These are phyloP conservation scores for Microtus pennsylvanicus DNA, from an alignment of 2,113 vertebrate genomes.

Conservation along the genomic window DNA sequence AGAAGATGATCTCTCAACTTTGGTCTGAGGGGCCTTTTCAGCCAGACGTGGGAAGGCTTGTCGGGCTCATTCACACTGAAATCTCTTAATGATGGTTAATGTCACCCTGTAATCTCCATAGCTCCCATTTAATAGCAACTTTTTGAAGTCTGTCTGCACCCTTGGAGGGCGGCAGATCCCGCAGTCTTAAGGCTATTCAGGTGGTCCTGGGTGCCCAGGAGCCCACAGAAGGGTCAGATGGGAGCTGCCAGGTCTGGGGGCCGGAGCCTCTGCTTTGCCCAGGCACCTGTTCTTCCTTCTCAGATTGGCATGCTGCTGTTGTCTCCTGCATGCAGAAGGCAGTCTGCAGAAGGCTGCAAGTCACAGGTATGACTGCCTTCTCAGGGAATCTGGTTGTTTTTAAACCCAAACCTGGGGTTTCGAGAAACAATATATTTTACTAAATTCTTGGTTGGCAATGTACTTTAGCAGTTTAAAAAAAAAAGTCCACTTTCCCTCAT, in stretches of 20 bases:
- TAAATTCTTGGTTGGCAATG: not conserved
- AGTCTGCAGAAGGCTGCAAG: no score
- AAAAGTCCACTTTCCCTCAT: not conserved
- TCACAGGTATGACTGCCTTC: not conserved
- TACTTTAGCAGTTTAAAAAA: not conserved
- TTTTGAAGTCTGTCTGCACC: slow-evolving; percentile 77
- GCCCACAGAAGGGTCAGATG: not conserved
- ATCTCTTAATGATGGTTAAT: slow-evolving; percentile 87
- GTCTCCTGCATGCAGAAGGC: accelerated
- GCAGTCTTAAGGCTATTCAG: slow-evolving; percentile 75
- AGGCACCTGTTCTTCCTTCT: not conserved
- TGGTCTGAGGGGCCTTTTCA: slow-evolving; percentile 61
- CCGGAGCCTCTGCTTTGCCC: not conserved
- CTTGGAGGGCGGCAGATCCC: slow-evolving; percentile 78
- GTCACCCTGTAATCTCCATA: slow-evolving; percentile 83
- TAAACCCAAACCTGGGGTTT: not conserved
- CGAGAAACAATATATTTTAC: not conserved
- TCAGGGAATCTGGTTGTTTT: not conserved
- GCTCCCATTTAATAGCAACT: slow-evolving; percentile 83
- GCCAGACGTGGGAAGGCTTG: slow-evolving; percentile 61
- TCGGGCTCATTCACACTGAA: slow-evolving; percentile 71
- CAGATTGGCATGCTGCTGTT: not conserved
- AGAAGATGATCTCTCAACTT: slow-evolving; percentile 63
- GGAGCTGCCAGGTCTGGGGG: not conserved
- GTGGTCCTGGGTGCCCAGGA: slow-evolving; percentile 59